Percentiles rank a stretch among this genome's conserved stretches.
These are phyloP conservation scores for Siniperca knerii DNA, from an alignment of 2,113 vertebrate genomes.

Conservation along the genomic window DNA sequence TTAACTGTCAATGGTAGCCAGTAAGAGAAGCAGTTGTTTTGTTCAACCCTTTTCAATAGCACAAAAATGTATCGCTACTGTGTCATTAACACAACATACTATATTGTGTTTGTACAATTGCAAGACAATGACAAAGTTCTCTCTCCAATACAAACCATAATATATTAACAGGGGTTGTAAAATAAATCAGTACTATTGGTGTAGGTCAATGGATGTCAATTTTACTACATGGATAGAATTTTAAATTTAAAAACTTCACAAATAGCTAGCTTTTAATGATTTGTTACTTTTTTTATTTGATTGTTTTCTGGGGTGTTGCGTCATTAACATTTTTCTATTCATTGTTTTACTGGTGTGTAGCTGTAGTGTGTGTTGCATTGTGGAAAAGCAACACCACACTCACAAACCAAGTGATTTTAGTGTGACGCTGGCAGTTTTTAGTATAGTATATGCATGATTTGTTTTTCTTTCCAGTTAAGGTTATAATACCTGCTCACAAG, in stretches of 20 bases:
- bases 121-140: not conserved
- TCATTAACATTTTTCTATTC: not conserved
- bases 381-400: not conserved
- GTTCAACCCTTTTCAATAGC: not conserved
- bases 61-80: not conserved
- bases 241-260: not conserved
- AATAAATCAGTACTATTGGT: not conserved
- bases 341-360: not conserved
- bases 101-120: not conserved
- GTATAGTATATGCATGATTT: not conserved
- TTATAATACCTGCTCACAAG: slow-evolving; percentile 15
- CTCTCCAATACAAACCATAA: not conserved
- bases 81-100: not conserved
- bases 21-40: not conserved
- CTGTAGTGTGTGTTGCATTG: not conserved
- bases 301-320: not conserved
- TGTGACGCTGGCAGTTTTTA: not conserved
- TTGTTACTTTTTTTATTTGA: not conserved
- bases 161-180: not conserved
- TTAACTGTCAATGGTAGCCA: not conserved
- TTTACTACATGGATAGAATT: not conserved
- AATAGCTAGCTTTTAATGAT: not conserved
- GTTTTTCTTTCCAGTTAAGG: not conserved
- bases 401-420: not conserved
- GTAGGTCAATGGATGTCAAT: not conserved